Evolutionary conservation across 2,888 invertebrate genomes (phyloP), one percentile per base, ranked within the genome.

Genomic region (Amitus sp.): DNA sequence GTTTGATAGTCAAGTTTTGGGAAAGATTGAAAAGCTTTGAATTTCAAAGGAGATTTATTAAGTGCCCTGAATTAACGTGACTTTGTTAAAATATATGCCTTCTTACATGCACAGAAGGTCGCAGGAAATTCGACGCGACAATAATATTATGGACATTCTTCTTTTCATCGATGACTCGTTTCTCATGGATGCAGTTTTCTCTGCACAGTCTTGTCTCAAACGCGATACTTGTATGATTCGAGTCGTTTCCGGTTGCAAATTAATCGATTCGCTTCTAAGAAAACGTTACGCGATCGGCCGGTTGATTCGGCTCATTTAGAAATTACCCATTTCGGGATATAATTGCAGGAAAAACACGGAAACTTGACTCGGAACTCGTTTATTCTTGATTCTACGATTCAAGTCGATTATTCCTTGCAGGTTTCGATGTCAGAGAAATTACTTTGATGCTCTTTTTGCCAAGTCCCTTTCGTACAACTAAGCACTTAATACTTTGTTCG

Each of bases 51-150:
- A 30, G 13, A 34, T 33, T 47, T 45, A 20, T 34, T n/a, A n/a
- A n/a, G n/a, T n/a, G n/a, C n/a, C n/a, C n/a, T n/a, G n/a, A n/a
- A n/a, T n/a, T n/a, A n/a, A n/a, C n/a, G n/a, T n/a, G 53, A 54
- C 53, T 53, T 58, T 46, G 45, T 59, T 53, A 48, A 58, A 48
- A 51, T 51, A 51, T 51, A 57, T 50, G 40, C n/a, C n/a, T 52
- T 45, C 45, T 28, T 45, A 45, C 39, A 40, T 17, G 37, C 42
- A 51, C 15, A 28, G 33, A 46, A 17, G 5, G 28, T 12, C n/a
- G 5, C 46, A 47, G 12, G 7, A 40, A 51, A 51, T 15, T 15
- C 45, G 46, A 30, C 45, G 27, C 12, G 28, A 37, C 30, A 53
- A 51, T 27, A n/a, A n/a, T 43, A 47, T 39, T 20, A 45, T 43